These are phyloP conservation scores for Ennomos quercinarius DNA, from an alignment of 2,888 invertebrate genomes.

Conservation along the genomic window DNA sequence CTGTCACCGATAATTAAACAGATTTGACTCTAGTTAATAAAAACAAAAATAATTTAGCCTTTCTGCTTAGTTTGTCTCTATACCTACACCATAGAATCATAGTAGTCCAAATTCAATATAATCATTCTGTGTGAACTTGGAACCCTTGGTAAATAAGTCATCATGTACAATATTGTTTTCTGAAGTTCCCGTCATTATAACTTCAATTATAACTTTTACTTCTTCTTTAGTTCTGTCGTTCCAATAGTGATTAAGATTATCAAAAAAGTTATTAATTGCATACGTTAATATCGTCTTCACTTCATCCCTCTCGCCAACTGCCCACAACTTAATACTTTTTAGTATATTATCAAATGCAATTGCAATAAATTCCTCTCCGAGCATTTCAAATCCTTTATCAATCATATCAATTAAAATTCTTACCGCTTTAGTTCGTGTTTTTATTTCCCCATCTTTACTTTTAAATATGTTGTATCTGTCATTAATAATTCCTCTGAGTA, in stretches of 20 bases:
- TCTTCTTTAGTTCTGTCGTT: slow-evolving; percentile 2
- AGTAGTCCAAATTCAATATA: not conserved
- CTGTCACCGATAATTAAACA: too few species aligned
- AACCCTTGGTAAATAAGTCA: slow-evolving; percentile 10
- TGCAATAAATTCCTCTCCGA: slow-evolving; percentile 41
- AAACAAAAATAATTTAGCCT: too few species aligned
- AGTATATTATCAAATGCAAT: slow-evolving; percentile 46
- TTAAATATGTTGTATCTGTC: slow-evolving; percentile 44
- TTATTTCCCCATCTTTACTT: slow-evolving; percentile 28
- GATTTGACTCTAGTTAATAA: too few species aligned
- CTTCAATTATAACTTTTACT: slow-evolving; percentile 13
- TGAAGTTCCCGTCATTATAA: slow-evolving; percentile 11
- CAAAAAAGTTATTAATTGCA: slow-evolving; percentile 4
- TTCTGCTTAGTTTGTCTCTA: too few species aligned
- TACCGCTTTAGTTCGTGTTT: slow-evolving; percentile 44
- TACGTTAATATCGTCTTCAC: slow-evolving; percentile 1
- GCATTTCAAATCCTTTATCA: slow-evolving; percentile 49
- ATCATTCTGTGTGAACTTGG: slow-evolving; percentile 6
- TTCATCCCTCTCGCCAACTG: not conserved
- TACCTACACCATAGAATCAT: too few species aligned
- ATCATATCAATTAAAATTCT: slow-evolving; percentile 55
- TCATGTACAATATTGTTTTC: slow-evolving; percentile 8
- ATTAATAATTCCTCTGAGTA: slow-evolving; percentile 37
- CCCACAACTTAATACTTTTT: slow-evolving; percentile 44
- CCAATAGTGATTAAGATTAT: slow-evolving; percentile 6